Evolutionary conservation across 1,140 invertebrate species (phyloP).

Genomic region (Drosophila malerkotliana): DNA sequence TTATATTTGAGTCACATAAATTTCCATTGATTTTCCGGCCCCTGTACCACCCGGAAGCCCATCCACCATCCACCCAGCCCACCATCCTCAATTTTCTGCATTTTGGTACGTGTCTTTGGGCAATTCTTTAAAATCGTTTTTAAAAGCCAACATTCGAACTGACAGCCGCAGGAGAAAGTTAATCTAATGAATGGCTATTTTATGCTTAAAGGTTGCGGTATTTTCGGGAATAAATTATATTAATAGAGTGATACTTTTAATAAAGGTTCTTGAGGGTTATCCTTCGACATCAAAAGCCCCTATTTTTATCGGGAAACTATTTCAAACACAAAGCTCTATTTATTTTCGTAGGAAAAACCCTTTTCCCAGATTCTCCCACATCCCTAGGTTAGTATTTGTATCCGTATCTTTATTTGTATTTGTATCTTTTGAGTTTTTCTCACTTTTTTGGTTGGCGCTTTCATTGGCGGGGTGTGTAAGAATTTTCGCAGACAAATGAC

Average conservation of each 20-base stretch:
- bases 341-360: too few relatives aligned
- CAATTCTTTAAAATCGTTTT: slow-evolving; percentile 15
- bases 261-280: too few relatives aligned
- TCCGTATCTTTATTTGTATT: slow-evolving; percentile 5
- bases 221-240: too few relatives aligned
- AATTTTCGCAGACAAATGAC: slow-evolving; percentile 46
- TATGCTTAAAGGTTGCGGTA: not conserved
- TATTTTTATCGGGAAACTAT: too few relatives aligned
- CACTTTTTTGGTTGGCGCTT: not conserved
- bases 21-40: slow-evolving; percentile 65
- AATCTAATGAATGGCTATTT: not conserved
- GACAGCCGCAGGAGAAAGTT: not conserved
- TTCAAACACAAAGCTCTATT: too few relatives aligned
- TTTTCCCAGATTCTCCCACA: too few relatives aligned
- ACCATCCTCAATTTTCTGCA: slow-evolving; percentile 1
- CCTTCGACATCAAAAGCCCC: too few relatives aligned
- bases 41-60: not conserved
- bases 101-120: slow-evolving; percentile 31
- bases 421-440: slow-evolving; percentile 7
- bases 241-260: too few relatives aligned
- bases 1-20: slow-evolving; percentile 76
- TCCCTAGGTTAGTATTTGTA: not conserved
- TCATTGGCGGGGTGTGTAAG: slow-evolving; percentile 10
- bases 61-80: too few relatives aligned
- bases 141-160: not conserved